These are phyloP conservation scores for Lepidurus arcticus DNA, from an alignment of 1,140 invertebrate species.

Conservation along the genomic window DNA sequence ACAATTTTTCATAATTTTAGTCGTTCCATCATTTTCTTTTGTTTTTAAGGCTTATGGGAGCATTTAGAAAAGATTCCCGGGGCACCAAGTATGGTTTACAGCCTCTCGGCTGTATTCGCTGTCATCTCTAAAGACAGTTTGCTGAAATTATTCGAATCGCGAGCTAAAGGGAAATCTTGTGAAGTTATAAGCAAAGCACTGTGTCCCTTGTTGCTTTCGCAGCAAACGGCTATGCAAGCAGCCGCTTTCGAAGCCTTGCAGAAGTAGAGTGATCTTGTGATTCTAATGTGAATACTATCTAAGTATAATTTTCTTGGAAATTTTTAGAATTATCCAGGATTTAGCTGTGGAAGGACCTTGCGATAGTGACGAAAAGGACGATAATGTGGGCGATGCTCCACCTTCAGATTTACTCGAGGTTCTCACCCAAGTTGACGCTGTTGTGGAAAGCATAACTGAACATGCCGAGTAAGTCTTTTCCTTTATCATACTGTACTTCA, in stretches of 20 bases:
- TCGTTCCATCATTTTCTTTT: not conserved
- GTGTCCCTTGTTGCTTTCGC: not conserved
- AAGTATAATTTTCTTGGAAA: not conserved
- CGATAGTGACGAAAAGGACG: not conserved
- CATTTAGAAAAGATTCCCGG: not conserved
- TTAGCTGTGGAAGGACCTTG: not conserved
- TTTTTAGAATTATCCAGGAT: not conserved
- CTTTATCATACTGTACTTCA: too few relatives aligned
- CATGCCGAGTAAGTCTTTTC: not conserved
- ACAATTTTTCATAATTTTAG: not conserved
- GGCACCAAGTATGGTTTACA: not conserved
- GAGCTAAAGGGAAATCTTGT: not conserved
- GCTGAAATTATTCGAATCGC: not conserved
- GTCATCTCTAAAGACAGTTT: not conserved
- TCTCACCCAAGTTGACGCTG: not conserved
- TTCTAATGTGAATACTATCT: not conserved
- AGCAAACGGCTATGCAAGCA: constrained; percentile 1
- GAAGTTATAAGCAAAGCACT: not conserved
- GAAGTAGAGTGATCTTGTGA: not conserved
- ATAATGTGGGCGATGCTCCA: not conserved
- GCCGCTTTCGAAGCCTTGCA: not conserved
- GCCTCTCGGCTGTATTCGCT: not conserved
- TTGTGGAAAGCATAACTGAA: not conserved
- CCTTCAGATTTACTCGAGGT: constrained; percentile 1
- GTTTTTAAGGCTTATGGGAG: not conserved